Conservation (phyloP, 2,888 invertebrate genomes). For the Plebejus argus region DNA sequence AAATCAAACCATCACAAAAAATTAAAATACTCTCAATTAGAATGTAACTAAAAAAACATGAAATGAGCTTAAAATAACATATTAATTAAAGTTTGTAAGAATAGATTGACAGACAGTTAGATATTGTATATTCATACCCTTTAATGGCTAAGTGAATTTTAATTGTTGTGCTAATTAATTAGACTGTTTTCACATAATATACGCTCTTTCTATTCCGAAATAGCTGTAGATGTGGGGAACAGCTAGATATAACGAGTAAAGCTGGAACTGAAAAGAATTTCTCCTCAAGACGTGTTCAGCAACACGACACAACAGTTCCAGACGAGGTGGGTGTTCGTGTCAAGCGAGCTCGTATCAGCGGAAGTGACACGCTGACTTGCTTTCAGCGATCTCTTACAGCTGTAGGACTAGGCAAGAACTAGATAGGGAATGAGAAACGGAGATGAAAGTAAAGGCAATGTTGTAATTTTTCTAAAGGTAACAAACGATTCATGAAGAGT, state of each 20-base stretch:
- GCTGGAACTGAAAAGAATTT: conserved; percentile 4
- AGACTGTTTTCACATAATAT: too few species aligned
- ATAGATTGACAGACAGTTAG: too few species aligned
- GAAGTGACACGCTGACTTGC: conserved; percentile 52
- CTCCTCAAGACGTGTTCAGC: conserved; percentile 27
- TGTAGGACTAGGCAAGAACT: conserved; percentile 12
- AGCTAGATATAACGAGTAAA: background rate
- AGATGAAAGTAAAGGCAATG: too few species aligned
- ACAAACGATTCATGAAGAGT: background rate
- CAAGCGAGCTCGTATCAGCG: conserved; percentile 48
- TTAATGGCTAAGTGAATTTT: too few species aligned
- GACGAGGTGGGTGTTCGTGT: conserved; percentile 46
- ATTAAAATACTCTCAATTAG: too few species aligned
- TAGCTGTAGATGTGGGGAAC: background rate
- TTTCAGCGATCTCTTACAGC: conserved; percentile 49
- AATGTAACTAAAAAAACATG: too few species aligned
- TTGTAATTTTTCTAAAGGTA: too few species aligned
- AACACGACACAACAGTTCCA: conserved; percentile 32
- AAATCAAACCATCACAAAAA: too few species aligned
- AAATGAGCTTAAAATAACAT: too few species aligned
- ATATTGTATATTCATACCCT: too few species aligned
- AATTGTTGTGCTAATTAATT: too few species aligned
- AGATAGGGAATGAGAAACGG: background rate
- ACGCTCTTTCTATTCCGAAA: background rate
- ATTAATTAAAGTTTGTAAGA: too few species aligned